These are phyloP conservation scores for Spodoptera frugiperda DNA, from an alignment of 1,140 invertebrate species.

Conservation along the genomic window DNA sequence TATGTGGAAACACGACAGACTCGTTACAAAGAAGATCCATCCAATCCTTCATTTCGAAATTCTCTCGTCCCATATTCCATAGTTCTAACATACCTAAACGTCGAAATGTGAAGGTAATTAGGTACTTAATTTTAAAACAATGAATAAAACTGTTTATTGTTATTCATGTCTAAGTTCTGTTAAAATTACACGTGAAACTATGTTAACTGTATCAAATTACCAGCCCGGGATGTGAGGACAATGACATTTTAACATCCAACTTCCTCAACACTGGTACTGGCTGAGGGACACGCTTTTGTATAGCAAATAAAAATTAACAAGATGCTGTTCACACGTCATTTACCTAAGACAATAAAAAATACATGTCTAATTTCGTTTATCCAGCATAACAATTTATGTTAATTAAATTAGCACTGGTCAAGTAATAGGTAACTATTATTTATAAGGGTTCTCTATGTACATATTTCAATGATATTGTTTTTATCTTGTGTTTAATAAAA, in stretches of 20 bases:
- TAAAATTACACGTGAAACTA: slow-evolving; percentile 44
- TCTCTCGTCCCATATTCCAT: too few relatives aligned
- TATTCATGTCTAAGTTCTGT: slow-evolving; percentile 19
- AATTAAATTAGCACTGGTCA: slow-evolving; percentile 63
- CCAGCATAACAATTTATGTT: slow-evolving; percentile 65
- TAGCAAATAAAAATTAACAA: slow-evolving; percentile 62
- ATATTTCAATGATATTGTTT: neutral
- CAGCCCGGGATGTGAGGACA: slow-evolving; percentile 28
- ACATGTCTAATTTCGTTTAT: slow-evolving; percentile 64
- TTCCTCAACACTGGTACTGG: slow-evolving; percentile 45
- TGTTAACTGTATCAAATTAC: slow-evolving; percentile 25
- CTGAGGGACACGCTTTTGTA: slow-evolving; percentile 50
- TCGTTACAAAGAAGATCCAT: too few relatives aligned
- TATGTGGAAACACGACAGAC: too few relatives aligned
- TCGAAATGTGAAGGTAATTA: too few relatives aligned
- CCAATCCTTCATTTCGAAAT: too few relatives aligned
- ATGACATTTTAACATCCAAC: slow-evolving; percentile 36
- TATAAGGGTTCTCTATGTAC: slow-evolving; percentile 50
- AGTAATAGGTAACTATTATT: slow-evolving; percentile 45
- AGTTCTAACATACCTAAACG: too few relatives aligned
- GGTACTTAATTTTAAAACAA: neutral
- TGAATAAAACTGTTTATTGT: neutral
- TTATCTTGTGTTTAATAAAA: neutral
- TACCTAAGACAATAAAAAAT: slow-evolving; percentile 63
- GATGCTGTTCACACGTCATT: slow-evolving; percentile 64